Evolutionary conservation across 2,888 invertebrate species (phyloP).

Genomic region (Drosophila anomelani): DNA sequence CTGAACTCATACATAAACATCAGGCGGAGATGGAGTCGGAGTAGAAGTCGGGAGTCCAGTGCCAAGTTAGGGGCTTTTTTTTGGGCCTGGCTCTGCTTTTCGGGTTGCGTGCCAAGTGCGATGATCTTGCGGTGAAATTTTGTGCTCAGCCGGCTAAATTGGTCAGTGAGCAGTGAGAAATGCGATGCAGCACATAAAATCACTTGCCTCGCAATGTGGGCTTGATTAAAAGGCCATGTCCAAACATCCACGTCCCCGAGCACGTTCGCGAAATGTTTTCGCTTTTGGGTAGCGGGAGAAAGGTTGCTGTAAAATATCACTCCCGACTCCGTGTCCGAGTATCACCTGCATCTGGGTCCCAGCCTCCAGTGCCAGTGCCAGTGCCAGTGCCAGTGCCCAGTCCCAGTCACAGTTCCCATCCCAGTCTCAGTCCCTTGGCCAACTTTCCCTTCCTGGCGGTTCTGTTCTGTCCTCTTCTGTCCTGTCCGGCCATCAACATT

Average conservation of each 20-base stretch:
- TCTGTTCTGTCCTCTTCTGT: conserved; percentile 29
- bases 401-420: conserved; percentile 4
- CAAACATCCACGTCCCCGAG: conserved; percentile 39
- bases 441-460: conserved; percentile 61
- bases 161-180: conserved; percentile 76
- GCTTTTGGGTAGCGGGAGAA: conserved; percentile 64
- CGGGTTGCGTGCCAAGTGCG: conserved; percentile 78
- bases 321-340: conserved; percentile 56
- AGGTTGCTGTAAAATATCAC: conserved; percentile 71
- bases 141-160: conserved; percentile 82
- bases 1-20: conserved; percentile 73
- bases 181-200: conserved; percentile 68
- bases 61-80: conserved; percentile 51
- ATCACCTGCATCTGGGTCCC: conserved; percentile 55
- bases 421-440: conserved; percentile 52
- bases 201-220: conserved; percentile 69
- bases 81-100: conserved; percentile 59
- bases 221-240: conserved; percentile 74
- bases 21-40: conserved; percentile 45
- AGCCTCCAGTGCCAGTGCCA: conserved; percentile 3
- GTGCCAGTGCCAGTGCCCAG: neutral
- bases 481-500: conserved; percentile 46
- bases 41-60: conserved; percentile 26
- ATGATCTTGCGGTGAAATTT: conserved; percentile 81
- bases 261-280: conserved; percentile 38